phyloP scores from a whole-genome alignment of 2,113 vertebrate genomes.

The Myotis brandtii region DNA sequence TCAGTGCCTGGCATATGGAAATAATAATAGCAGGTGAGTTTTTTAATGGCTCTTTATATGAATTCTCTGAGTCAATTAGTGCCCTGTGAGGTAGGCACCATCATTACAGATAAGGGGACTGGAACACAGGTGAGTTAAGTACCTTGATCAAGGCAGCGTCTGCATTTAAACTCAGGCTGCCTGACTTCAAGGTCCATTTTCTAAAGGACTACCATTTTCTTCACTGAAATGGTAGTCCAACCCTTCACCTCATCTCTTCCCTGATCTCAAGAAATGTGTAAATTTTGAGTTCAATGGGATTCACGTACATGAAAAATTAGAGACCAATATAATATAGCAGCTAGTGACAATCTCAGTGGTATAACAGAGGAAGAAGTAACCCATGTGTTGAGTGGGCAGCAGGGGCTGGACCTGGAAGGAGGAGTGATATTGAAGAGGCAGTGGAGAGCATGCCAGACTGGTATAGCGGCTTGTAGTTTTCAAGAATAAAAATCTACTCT shows the following conservation, averaged over 20 bases:
- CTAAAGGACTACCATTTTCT: neutral
- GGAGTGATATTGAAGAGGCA: neutral
- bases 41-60: neutral
- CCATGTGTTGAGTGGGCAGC: no score
- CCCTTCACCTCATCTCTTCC: neutral
- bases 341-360: neutral
- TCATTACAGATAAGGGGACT: neutral
- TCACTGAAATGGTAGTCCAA: neutral
- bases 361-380: neutral
- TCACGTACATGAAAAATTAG: neutral
- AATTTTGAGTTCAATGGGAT: neutral
- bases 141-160: neutral
- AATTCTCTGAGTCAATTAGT: neutral
- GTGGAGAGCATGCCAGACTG: neutral
- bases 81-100: neutral
- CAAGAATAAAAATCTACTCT: conserved; percentile 3
- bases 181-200: neutral
- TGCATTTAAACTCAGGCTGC: neutral
- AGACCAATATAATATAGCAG: neutral
- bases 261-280: neutral
- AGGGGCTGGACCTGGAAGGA: neutral
- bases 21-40: neutral
- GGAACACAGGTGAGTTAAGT: neutral
- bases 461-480: neutral
- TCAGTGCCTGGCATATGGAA: neutral